phyloP scores from a whole-genome alignment of 2,888 invertebrate species.

The Parascotia fuliginaria region DNA sequence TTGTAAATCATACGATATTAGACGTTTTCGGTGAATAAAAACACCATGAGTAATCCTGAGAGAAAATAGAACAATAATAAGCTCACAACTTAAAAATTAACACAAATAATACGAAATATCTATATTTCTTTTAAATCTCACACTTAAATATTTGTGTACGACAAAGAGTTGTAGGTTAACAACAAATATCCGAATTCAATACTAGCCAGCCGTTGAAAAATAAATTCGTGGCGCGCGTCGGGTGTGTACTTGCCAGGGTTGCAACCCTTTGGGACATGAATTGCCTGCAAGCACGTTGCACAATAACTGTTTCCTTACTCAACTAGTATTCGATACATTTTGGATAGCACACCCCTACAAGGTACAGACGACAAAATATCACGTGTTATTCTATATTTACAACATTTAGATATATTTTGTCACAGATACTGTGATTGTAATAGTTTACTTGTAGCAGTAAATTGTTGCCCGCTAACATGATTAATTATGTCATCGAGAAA shows the following conservation, averaged over 20 bases:
- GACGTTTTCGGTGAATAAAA: too few relatives aligned
- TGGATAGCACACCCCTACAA: conserved; percentile 11
- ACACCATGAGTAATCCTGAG: too few relatives aligned
- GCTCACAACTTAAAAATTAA: not conserved
- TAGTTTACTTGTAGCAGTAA: too few relatives aligned
- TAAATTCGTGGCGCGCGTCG: conserved; percentile 40
- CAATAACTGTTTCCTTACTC: conserved; percentile 43
- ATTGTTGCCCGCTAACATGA: too few relatives aligned
- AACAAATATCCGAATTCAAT: conserved; percentile 46
- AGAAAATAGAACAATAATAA: too few relatives aligned
- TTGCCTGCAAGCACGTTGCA: conserved; percentile 43
- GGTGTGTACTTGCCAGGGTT: conserved; percentile 40
- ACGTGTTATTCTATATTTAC: too few relatives aligned
- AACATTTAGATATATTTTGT: too few relatives aligned
- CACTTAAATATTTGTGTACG: conserved; percentile 32
- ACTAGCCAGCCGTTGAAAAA: conserved; percentile 43
- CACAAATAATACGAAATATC: conserved; percentile 13
- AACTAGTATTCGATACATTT: conserved; percentile 35
- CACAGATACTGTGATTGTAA: not conserved
- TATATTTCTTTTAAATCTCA: conserved; percentile 27
- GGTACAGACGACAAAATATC: not conserved
- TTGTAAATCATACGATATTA: too few relatives aligned
- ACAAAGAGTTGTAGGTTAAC: conserved; percentile 41
- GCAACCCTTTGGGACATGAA: conserved; percentile 44
- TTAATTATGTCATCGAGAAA: conserved; percentile 46